A percentile compares a stretch with the other conserved stretches of the same genome.
Evolutionary conservation across 2,888 invertebrate genomes (phyloP).

Genomic region (Philereme transversata): DNA sequence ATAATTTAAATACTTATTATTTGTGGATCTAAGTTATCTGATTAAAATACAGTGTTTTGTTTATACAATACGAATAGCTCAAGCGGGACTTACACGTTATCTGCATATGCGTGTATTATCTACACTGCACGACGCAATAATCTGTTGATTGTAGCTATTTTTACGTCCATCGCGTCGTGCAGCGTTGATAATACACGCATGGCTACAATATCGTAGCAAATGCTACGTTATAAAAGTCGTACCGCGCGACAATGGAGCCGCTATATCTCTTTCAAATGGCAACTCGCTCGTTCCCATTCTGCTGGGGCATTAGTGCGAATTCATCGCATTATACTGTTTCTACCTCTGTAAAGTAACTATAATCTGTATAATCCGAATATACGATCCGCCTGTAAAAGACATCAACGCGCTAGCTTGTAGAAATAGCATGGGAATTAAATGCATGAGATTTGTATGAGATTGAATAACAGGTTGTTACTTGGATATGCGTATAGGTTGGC

Average conservation of each 20-base stretch:
- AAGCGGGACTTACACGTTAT: too few species aligned
- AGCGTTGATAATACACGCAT: too few species aligned
- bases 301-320: constrained; percentile 38
- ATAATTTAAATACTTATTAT: too few species aligned
- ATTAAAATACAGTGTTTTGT: too few species aligned
- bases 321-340: constrained; percentile 32
- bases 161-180: background rate
- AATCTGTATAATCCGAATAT: constrained; percentile 1
- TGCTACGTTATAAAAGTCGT: constrained; percentile 1
- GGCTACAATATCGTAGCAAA: background rate
- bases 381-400: constrained; percentile 27
- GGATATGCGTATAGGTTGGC: background rate
- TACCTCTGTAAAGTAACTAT: constrained; percentile 5
- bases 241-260: constrained; percentile 48
- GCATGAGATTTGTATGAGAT: constrained; percentile 12
- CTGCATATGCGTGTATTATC: too few species aligned
- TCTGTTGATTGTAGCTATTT: too few species aligned
- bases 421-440: constrained; percentile 17
- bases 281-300: constrained; percentile 63
- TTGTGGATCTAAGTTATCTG: too few species aligned
- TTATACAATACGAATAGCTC: too few species aligned
- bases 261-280: constrained; percentile 53
- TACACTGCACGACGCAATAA: too few species aligned
- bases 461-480: background rate
- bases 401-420: constrained; percentile 28